Base-by-base conservation (phyloP, 1,140 invertebrate species). In the Heterodera schachtii region DNA sequence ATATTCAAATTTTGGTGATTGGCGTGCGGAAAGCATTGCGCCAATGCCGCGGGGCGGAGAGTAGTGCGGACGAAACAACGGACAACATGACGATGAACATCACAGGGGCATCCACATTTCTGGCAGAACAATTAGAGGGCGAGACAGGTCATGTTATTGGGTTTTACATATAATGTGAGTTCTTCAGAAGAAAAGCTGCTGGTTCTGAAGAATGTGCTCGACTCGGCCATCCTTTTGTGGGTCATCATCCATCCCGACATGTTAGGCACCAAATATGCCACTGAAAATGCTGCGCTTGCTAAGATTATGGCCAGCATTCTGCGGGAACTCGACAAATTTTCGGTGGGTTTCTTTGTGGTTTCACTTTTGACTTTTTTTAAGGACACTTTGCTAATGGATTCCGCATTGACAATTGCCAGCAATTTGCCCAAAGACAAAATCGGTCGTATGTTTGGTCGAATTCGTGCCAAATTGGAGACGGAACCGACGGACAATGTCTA, bases 181-280 rank as follows among this genome's bases (percentile, higher is more conserved):
- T 52, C 67, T 81, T 80, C 43, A 75, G 78, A 57, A 52, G 21
- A 81, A 43, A 82, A 82, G 41, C 46, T 82, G 66, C n/a, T 44
- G 13, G 13, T 82, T 44, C 47, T 64, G 19, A 82, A 82, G 49
- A 16, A 82, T 75, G 70, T 82, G 31, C 57, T 82, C 43, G 81
- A 82, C 49, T 82, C 81, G 46, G 81, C 81, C 44, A 82, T 82
- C 49, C 66, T 82, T 31, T 47, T 82, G 19, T 82, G 81, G 81
- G 71, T 73, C 11, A 57, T 79, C 43, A 82, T 82, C 73, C 81
- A 76, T 60, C 73, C 44, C 52, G 81, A 82, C 73, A 60, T 82
- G 21, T 81, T 60, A 47, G 21, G 82, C 21, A 21, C 70, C 31
- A 41, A 73, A 43, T 64, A 78, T 69, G 49, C 77, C 2, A 75